A percentile compares a stretch with the other conserved stretches of the same genome.
Evolutionary conservation across 2,113 vertebrate genomes (phyloP).

Genomic region (Arenaria interpres): DNA sequence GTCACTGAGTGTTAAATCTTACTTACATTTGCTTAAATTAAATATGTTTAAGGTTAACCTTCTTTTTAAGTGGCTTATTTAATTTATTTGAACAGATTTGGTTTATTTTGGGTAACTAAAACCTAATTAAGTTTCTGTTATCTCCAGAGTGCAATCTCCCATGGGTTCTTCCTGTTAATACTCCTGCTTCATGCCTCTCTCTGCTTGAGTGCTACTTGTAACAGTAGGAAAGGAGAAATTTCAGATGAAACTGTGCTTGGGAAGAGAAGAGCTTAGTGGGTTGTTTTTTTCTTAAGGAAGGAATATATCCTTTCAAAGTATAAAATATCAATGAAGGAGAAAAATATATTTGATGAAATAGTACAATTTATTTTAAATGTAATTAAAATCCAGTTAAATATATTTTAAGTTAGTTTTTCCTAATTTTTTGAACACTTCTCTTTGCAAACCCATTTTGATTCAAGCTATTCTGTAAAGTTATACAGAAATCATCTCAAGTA

Average conservation of each 20-base stretch:
- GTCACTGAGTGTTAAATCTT: slow-evolving; percentile 26
- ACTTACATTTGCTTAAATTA: slow-evolving; percentile 37
- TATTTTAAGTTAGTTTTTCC: neutral
- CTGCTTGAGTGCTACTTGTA: neutral
- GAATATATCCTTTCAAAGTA: neutral
- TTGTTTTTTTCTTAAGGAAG: neutral
- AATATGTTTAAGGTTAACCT: slow-evolving; percentile 38
- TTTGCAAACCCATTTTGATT: neutral
- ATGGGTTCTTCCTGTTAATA: slow-evolving; percentile 10
- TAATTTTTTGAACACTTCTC: neutral
- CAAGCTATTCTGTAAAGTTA: neutral
- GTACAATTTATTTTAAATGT: neutral
- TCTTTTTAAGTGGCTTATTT: slow-evolving; percentile 7
- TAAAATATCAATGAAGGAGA: neutral
- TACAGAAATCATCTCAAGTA: neutral
- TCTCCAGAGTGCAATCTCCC: slow-evolving; percentile 24
- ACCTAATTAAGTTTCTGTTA: slow-evolving; percentile 42
- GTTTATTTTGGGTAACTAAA: slow-evolving; percentile 39
- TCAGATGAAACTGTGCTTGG: neutral
- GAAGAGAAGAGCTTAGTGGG: neutral
- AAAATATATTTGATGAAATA: neutral
- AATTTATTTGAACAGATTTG: slow-evolving; percentile 26
- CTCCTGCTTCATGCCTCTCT: neutral
- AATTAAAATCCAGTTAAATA: neutral
- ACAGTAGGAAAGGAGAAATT: neutral